Evolutionary conservation across 2,888 invertebrate genomes (phyloP).

Genomic region (Oscheius myriophilus): DNA sequence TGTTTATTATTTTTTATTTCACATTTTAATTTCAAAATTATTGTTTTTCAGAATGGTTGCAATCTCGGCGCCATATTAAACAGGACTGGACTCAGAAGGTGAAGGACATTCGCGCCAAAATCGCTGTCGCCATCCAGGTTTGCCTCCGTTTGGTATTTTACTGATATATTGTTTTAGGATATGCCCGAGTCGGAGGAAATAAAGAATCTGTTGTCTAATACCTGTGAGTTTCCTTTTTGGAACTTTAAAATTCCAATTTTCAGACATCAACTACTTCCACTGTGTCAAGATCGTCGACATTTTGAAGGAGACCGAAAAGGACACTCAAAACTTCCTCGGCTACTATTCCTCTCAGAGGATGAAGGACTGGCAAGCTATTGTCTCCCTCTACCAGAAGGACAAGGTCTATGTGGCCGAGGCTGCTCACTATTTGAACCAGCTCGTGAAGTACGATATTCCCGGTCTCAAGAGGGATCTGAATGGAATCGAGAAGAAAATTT

Average conservation of each 20-base stretch:
- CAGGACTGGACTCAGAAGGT: slow-evolving; percentile 15
- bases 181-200: slow-evolving; percentile 87
- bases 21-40: no score
- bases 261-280: slow-evolving; percentile 90
- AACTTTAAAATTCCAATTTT: slow-evolving; percentile 47
- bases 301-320: slow-evolving; percentile 93
- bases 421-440: slow-evolving; percentile 89
- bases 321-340: slow-evolving; percentile 93
- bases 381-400: slow-evolving; percentile 87
- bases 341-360: slow-evolving; percentile 94
- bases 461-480: slow-evolving; percentile 79
- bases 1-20: neutral
- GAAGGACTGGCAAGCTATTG: slow-evolving; percentile 95
- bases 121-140: slow-evolving; percentile 5
- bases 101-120: slow-evolving; percentile 14
- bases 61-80: slow-evolving; percentile 17
- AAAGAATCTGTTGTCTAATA: slow-evolving; percentile 81
- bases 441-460: slow-evolving; percentile 93
- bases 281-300: slow-evolving; percentile 91
- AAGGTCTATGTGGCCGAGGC: slow-evolving; percentile 90
- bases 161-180: slow-evolving; percentile 75
- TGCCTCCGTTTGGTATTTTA: no score
- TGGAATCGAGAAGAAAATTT: slow-evolving; percentile 18
- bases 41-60: slow-evolving; percentile 17
- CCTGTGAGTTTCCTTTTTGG: slow-evolving; percentile 76